phyloP scores from a whole-genome alignment of 2,888 invertebrate species.

The Aleiodes alternator region DNA sequence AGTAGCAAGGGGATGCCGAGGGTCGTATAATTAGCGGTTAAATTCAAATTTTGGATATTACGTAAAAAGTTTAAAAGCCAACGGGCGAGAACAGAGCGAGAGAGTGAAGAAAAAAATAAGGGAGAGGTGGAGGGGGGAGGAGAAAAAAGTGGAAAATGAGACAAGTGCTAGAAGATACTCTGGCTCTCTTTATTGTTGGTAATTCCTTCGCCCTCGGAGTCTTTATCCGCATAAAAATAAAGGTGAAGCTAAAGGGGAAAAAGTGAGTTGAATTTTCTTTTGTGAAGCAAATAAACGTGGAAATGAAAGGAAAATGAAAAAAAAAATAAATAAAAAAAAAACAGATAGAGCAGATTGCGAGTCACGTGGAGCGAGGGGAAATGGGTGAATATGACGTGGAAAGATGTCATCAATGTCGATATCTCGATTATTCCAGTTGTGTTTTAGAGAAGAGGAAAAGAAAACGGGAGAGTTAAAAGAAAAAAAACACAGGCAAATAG shows the following conservation, averaged over 20 bases:
- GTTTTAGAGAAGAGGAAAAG: conserved; percentile 35
- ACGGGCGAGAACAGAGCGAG: conserved; percentile 51
- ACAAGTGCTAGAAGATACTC: conserved; percentile 36
- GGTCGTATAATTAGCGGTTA: conserved; percentile 67
- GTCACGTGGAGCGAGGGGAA: not conserved
- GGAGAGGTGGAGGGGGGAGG: not conserved
- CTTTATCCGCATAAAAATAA: conserved; percentile 13
- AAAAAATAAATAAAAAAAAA: conserved; percentile 21
- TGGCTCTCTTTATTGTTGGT: conserved; percentile 47
- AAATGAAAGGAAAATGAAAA: not conserved
- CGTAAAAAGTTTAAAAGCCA: conserved; percentile 63
- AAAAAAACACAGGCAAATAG: too few species aligned
- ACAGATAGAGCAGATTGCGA: not conserved
- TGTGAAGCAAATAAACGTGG: conserved; percentile 22
- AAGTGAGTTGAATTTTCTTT: conserved; percentile 23
- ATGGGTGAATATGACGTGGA: conserved; percentile 25
- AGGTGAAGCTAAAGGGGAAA: conserved; percentile 1
- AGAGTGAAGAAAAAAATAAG: conserved; percentile 29
- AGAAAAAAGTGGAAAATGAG: conserved; percentile 41
- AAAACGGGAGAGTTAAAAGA: not conserved
- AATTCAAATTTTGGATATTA: conserved; percentile 72
- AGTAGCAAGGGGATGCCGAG: conserved; percentile 47
- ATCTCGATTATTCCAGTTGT: conserved; percentile 62
- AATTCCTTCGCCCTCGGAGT: conserved; percentile 32
- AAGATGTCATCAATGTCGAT: conserved; percentile 58